Evolutionary conservation across 1,140 invertebrate species (phyloP).

Genomic region (Trissolcus basalis): DNA sequence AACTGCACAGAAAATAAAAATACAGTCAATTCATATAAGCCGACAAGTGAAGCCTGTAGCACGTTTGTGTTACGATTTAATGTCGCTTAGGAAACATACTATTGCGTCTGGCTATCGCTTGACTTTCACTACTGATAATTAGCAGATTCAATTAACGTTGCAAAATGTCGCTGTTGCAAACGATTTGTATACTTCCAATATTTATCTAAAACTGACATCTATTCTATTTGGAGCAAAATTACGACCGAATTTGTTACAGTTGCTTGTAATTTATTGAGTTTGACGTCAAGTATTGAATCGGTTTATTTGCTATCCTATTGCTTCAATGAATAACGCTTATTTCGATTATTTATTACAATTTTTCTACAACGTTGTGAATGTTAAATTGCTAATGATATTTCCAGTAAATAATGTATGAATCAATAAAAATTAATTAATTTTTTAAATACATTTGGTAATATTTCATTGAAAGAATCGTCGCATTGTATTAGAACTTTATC

Average conservation of each 20-base stretch:
- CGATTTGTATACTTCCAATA: not conserved
- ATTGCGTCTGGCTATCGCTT: slow-evolving; percentile 20
- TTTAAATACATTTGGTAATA: no score
- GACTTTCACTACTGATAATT: slow-evolving; percentile 19
- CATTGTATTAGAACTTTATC: no score
- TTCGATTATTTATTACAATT: no score
- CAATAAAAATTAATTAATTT: no score
- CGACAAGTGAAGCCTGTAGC: not conserved
- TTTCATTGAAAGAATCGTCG: no score
- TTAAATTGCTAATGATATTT: no score
- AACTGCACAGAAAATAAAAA: no score
- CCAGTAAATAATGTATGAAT: no score
- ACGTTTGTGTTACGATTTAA: slow-evolving; percentile 12
- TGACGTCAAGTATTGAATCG: no score
- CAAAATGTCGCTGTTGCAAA: not conserved
- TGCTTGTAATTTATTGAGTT: not conserved
- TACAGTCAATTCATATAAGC: slow-evolving; percentile 1
- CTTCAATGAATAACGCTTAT: no score
- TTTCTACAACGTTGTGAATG: no score
- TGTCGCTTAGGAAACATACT: slow-evolving; percentile 13
- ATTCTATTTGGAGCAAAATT: not conserved
- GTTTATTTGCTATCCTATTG: no score
- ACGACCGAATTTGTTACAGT: not conserved
- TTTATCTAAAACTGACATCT: not conserved
- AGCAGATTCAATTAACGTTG: slow-evolving; percentile 11